Evolutionary conservation across 2,888 invertebrate genomes (phyloP).

Genomic region (Yponomeuta evonymella): DNA sequence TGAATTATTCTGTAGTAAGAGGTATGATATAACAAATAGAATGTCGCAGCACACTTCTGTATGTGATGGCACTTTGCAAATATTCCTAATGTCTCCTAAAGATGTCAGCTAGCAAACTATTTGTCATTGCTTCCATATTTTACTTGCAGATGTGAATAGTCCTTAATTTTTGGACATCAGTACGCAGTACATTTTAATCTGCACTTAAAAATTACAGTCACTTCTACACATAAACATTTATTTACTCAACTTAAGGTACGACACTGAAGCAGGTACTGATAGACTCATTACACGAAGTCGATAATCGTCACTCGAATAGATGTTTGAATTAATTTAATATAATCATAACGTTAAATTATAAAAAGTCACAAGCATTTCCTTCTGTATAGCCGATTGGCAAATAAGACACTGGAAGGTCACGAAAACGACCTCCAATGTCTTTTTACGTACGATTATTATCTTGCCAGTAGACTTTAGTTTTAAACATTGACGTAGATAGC

Average conservation of each 20-base stretch:
- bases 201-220: slow-evolving; percentile 1
- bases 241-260: not conserved
- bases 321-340: slow-evolving; percentile 21
- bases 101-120: not conserved
- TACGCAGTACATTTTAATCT: not conserved
- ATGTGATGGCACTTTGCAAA: slow-evolving; percentile 1
- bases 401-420: not conserved
- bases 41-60: not conserved
- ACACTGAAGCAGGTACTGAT: not conserved
- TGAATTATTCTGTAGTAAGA: not conserved
- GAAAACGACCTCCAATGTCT: not conserved
- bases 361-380: not conserved
- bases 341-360: not conserved
- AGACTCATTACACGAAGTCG: not conserved
- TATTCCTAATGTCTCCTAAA: not conserved
- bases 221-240: not conserved
- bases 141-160: slow-evolving; percentile 27
- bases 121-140: slow-evolving; percentile 23
- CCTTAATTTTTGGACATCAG: slow-evolving; percentile 1
- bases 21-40: not conserved
- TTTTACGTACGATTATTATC: not conserved
- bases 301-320: slow-evolving; percentile 11
- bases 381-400: not conserved
- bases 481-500: not conserved
- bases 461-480: not conserved